Percentiles rank a stretch among this genome's conserved stretches.
Conservation (phyloP, 2,797 vertebrate genomes). For the Pantherophis vulpinus region DNA sequence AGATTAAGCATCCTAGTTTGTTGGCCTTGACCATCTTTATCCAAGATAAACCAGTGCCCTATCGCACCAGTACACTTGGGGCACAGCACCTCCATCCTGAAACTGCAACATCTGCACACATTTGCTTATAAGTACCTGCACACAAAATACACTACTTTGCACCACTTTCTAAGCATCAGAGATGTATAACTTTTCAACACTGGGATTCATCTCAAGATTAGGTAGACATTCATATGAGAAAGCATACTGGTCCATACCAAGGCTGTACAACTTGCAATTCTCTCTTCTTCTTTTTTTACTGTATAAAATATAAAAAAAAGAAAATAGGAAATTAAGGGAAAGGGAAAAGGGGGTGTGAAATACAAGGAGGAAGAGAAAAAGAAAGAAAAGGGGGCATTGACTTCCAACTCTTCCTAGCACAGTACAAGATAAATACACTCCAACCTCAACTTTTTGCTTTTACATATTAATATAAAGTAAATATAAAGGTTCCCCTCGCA, state of each 20-base stretch:
- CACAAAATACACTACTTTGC: not conserved
- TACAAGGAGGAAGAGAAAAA: too few species aligned
- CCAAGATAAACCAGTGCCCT: not conserved
- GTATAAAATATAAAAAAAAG: too few species aligned
- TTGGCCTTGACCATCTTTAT: not conserved
- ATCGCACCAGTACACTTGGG: not conserved
- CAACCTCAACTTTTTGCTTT: too few species aligned
- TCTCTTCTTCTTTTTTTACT: not conserved
- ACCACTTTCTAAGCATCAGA: not conserved
- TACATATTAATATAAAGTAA: too few species aligned
- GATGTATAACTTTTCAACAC: not conserved
- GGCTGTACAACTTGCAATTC: not conserved
- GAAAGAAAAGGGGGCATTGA: too few species aligned
- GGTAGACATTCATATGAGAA: not conserved
- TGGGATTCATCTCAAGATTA: not conserved
- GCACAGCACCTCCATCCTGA: not conserved
- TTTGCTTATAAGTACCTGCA: not conserved
- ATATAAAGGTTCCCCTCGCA: too few species aligned
- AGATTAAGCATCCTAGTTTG: not conserved
- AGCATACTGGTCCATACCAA: not conserved
- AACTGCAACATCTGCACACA: too few species aligned
- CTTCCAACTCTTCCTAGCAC: too few species aligned
- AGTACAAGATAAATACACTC: too few species aligned
- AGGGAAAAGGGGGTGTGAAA: too few species aligned
- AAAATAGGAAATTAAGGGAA: too few species aligned